Conservation (phyloP, 2,888 invertebrate species). For the Imbricaverruca yamaguchii region DNA sequence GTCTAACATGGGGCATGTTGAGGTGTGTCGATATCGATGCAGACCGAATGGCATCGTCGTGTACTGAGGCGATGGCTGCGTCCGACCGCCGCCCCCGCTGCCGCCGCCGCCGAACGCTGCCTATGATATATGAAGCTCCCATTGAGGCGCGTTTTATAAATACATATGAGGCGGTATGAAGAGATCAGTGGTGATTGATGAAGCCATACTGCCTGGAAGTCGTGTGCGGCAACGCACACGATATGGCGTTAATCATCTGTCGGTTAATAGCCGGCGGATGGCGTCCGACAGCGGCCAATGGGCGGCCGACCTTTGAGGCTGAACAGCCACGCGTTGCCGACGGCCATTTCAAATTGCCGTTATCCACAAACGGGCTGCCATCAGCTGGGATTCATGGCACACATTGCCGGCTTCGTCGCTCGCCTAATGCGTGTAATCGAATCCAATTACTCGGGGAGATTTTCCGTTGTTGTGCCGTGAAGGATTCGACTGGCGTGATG, state of each 20-base stretch:
- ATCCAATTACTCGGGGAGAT: too few species aligned
- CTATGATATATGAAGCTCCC: not conserved
- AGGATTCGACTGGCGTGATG: too few species aligned
- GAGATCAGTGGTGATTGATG: conserved; percentile 8
- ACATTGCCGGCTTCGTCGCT: too few species aligned
- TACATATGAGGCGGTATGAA: conserved; percentile 7
- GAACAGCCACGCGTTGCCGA: not conserved
- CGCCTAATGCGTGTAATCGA: too few species aligned
- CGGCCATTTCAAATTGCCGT: not conserved
- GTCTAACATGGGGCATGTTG: too few species aligned
- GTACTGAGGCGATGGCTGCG: too few species aligned
- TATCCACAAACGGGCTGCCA: not conserved
- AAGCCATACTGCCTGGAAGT: not conserved
- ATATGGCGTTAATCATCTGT: not conserved
- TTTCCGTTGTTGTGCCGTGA: too few species aligned
- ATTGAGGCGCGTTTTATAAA: conserved; percentile 1
- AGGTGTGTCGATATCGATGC: too few species aligned
- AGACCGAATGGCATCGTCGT: too few species aligned
- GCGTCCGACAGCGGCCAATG: not conserved
- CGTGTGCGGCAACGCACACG: not conserved
- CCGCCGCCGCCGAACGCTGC: not conserved
- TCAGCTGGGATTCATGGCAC: too few species aligned
- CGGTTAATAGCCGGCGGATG: not conserved
- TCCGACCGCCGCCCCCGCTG: too few species aligned
- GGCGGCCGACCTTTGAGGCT: not conserved